Evolutionary conservation across 1,140 invertebrate genomes (phyloP).

Genomic region (Conus ventricosus): DNA sequence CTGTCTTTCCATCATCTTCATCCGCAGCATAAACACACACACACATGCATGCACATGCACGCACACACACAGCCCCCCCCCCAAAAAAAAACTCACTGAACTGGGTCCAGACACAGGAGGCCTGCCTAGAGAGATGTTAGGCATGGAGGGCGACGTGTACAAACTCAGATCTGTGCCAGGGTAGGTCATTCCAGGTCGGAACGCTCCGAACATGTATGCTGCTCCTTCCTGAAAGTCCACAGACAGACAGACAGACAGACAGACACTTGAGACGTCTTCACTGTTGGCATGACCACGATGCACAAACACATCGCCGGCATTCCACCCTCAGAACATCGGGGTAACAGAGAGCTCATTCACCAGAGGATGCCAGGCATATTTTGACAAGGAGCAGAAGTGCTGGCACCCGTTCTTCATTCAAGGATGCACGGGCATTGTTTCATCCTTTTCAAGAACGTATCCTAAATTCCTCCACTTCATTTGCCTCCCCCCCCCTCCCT

Average conservation of each 20-base stretch:
- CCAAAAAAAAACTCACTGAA: constrained; percentile 52
- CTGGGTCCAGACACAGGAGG: constrained; percentile 75
- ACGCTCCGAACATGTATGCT: constrained; percentile 59
- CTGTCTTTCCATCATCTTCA: not conserved
- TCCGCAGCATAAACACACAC: not conserved
- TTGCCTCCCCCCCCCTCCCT: not conserved
- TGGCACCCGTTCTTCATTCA: no score
- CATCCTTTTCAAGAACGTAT: no score
- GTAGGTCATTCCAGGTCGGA: constrained; percentile 63
- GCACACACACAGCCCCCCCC: not conserved
- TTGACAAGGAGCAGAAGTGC: no score
- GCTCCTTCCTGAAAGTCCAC: constrained; percentile 59
- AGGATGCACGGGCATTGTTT: no score
- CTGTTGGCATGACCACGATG: not conserved
- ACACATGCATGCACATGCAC: not conserved
- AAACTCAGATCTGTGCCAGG: constrained; percentile 77
- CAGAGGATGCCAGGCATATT: no score
- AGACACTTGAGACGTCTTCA: not conserved
- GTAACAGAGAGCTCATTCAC: no score
- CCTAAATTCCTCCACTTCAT: no score
- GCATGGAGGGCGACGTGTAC: constrained; percentile 95
- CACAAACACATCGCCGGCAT: no score
- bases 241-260: constrained; percentile 30
- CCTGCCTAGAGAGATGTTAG: constrained; percentile 94
- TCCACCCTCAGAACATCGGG: no score